Percentiles rank a stretch among this genome's conserved stretches.
Conservation (phyloP, 64 coral and sea anemone genomes). For the Cladopsammia gracilis region DNA sequence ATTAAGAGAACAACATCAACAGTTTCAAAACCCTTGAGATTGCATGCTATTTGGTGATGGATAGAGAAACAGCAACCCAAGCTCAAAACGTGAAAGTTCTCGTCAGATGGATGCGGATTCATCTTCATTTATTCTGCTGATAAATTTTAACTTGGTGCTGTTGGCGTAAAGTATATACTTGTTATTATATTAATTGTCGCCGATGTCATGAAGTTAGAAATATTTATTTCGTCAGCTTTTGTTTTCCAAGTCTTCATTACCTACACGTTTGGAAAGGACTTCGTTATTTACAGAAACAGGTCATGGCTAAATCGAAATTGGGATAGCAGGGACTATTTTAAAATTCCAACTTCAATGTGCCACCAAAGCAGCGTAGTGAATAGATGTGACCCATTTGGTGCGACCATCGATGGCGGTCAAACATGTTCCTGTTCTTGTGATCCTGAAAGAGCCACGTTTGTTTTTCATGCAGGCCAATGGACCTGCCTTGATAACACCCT, state of each 20-base stretch:
- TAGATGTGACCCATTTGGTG: background rate
- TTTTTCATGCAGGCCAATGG: too few relatives aligned
- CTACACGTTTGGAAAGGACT: background rate
- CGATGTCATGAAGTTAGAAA: background rate
- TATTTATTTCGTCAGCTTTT: background rate
- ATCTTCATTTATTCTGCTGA: background rate
- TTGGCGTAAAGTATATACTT: too few relatives aligned
- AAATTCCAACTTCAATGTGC: background rate
- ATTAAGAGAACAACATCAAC: too few relatives aligned
- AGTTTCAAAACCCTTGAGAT: too few relatives aligned
- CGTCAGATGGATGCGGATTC: too few relatives aligned
- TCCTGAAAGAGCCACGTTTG: background rate
- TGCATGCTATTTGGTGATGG: too few relatives aligned
- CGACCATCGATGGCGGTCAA: background rate
- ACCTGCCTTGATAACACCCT: too few relatives aligned
- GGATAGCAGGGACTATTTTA: background rate
- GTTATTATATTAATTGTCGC: too few relatives aligned
- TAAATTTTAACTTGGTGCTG: background rate
- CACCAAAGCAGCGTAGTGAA: background rate
- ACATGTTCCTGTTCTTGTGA: background rate
- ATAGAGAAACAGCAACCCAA: too few relatives aligned
- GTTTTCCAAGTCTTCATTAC: background rate
- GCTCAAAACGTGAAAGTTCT: too few relatives aligned
- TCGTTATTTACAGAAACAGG: background rate
- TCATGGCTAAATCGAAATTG: background rate